These are phyloP conservation scores for Epinephelus fuscoguttatus DNA, from an alignment of 2,113 vertebrate species.

Conservation along the genomic window DNA sequence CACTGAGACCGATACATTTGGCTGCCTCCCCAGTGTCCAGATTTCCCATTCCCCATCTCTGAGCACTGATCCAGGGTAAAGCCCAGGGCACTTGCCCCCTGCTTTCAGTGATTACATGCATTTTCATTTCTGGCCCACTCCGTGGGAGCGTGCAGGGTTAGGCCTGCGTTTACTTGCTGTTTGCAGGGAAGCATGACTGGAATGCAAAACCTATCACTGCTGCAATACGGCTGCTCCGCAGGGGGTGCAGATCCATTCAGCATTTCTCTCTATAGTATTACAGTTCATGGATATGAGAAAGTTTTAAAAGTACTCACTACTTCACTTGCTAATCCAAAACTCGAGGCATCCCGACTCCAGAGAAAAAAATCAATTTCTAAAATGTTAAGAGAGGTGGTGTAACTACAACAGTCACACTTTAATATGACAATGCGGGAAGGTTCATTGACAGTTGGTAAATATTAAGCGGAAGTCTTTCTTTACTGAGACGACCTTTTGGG, in stretches of 20 bases:
- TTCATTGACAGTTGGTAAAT: background rate
- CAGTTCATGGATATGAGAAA: constrained; percentile 30
- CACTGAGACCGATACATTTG: constrained; percentile 37
- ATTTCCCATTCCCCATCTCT: constrained; percentile 56
- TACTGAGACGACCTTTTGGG: constrained; percentile 10
- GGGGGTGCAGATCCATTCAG: constrained; percentile 31
- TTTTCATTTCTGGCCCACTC: constrained; percentile 63
- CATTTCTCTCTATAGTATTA: constrained; percentile 22
- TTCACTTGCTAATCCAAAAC: constrained; percentile 11
- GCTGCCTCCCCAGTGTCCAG: constrained; percentile 42
- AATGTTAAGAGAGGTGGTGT: background rate
- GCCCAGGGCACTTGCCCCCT: constrained; percentile 52
- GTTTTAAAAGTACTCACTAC: background rate
- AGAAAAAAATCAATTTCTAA: background rate
- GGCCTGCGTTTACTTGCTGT: constrained; percentile 65
- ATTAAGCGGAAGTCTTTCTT: background rate
- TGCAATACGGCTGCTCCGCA: constrained; percentile 38
- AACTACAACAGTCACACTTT: background rate
- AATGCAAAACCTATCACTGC: constrained; percentile 61
- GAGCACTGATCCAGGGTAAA: constrained; percentile 68
- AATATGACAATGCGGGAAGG: background rate
- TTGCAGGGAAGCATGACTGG: constrained; percentile 66
- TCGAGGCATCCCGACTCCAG: background rate
- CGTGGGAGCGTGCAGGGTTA: constrained; percentile 51
- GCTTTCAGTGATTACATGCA: constrained; percentile 70